Conservation (phyloP, 2,113 vertebrate genomes). For the Crypturellus undulatus region DNA sequence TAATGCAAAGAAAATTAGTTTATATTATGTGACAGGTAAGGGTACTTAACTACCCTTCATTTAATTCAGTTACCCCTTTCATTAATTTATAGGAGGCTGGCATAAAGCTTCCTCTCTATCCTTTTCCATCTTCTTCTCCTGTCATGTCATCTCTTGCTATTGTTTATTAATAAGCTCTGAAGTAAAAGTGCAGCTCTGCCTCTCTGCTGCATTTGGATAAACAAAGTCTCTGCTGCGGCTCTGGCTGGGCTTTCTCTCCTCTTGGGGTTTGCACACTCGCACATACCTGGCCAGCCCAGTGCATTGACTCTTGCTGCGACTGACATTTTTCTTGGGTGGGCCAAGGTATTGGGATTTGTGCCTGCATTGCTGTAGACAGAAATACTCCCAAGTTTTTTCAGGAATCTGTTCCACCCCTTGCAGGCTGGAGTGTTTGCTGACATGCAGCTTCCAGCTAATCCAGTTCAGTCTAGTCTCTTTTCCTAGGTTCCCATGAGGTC, state of each 20-base stretch:
- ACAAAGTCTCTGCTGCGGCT: background rate
- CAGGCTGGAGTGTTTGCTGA: background rate
- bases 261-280: background rate
- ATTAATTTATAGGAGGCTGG: background rate
- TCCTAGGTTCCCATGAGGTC: background rate
- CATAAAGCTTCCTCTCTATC: background rate
- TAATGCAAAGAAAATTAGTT: background rate
- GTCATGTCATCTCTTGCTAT: background rate
- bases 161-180: background rate
- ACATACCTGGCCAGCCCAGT: background rate
- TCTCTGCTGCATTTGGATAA: fast-evolving
- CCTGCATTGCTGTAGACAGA: fast-evolving
- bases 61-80: background rate
- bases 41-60: background rate
- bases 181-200: background rate
- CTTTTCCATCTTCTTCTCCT: background rate
- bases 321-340: background rate
- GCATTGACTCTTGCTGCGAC: background rate
- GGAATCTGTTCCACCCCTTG: background rate
- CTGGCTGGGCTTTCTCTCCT: background rate
- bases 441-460: background rate
- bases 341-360: background rate
- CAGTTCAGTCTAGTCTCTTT: background rate
- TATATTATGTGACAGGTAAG: background rate
- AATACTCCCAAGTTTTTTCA: background rate